phyloP scores from a whole-genome alignment of 37 sponge, comb jelly and placozoan genomes.

The Haliclona indistincta region DNA sequence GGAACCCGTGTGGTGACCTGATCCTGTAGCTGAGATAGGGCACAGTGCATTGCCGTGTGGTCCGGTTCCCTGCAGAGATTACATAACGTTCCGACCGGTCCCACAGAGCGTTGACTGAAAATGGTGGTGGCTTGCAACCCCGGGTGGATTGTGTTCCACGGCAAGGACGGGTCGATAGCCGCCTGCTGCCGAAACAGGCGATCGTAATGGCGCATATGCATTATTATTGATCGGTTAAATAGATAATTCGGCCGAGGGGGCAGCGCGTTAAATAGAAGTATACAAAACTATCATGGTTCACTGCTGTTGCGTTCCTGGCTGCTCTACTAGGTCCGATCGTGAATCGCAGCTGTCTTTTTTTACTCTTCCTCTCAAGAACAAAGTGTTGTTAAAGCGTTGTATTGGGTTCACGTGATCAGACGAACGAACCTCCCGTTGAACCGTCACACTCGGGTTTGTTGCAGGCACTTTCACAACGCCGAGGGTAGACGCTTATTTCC shows the following conservation, averaged over 20 bases:
- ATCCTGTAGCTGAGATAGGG: neutral
- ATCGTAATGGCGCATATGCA: conserved; percentile 42
- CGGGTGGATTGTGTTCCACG: conserved; percentile 12
- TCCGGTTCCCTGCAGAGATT: conserved; percentile 30
- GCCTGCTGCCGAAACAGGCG: neutral
- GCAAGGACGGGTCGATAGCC: neutral
- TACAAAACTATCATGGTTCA: conserved; percentile 4
- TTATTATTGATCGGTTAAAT: conserved; percentile 9
- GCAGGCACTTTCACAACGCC: neutral
- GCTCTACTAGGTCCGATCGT: conserved; percentile 14
- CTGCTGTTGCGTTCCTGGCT: conserved; percentile 41
- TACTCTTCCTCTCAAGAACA: conserved; percentile 46
- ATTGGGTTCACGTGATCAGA: conserved; percentile 40
- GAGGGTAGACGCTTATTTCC: neutral
- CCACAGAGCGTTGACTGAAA: neutral
- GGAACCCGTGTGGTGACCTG: neutral
- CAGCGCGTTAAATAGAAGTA: conserved; percentile 20
- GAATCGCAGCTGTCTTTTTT: conserved; percentile 21
- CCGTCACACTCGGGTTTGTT: neutral
- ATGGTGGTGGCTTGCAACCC: neutral
- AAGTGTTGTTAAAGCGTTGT: conserved; percentile 25
- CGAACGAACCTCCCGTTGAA: neutral
- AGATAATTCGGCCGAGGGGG: conserved; percentile 34
- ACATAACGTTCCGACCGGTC: conserved; percentile 19
- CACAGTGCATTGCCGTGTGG: conserved; percentile 16